phyloP scores from a whole-genome alignment of 2,888 invertebrate genomes.

The Lamellibrachia satsuma region DNA sequence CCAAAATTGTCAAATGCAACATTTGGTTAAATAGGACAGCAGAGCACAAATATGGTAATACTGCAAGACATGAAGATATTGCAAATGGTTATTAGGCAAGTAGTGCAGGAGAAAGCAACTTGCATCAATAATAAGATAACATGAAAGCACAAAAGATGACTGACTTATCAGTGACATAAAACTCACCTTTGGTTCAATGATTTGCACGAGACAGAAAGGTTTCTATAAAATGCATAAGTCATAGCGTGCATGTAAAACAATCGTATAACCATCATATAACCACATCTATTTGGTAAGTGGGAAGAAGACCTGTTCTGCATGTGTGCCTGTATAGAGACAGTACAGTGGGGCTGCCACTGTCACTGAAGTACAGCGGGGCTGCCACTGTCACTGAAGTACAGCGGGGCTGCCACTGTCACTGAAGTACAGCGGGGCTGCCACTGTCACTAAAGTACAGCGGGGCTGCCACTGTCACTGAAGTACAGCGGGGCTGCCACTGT shows the following conservation, averaged over 20 bases:
- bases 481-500: no score
- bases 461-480: no score
- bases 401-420: no score
- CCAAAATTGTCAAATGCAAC: no score
- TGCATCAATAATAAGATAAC: not conserved
- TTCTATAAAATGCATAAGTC: not conserved
- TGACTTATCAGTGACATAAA: not conserved
- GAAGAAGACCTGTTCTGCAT: not conserved
- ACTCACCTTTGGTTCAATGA: not conserved
- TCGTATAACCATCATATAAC: not conserved
- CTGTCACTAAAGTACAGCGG: no score
- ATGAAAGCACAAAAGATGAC: not conserved
- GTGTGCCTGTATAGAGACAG: not conserved
- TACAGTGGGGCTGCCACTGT: no score
- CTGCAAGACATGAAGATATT: not conserved
- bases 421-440: no score
- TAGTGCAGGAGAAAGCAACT: not conserved
- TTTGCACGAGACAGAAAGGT: not conserved
- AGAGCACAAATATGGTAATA: not conserved
- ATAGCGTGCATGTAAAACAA: not conserved
- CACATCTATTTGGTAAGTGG: not conserved
- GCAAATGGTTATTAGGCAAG: not conserved
- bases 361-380: no score
- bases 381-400: no score
- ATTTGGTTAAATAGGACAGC: no score